Evolutionary conservation across 2,797 vertebrate species (phyloP), one percentile per base, ranked within the genome.

Genomic region (Sparidentex hasta): DNA sequence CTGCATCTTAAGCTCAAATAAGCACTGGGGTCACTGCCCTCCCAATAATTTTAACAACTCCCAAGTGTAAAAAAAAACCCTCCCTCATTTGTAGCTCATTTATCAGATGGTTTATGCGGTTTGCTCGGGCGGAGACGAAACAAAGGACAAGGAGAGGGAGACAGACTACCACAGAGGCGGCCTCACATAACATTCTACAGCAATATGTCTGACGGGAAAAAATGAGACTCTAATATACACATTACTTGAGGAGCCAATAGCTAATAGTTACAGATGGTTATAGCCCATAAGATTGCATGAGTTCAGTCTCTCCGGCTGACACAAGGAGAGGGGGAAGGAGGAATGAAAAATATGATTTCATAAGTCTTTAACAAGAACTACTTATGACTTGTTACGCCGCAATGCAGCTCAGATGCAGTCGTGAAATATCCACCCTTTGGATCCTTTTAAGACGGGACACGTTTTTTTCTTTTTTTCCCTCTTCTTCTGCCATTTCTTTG

Each of bases 1-100:
- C 86, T 89, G 80, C 80, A 86, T 92, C 85, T 88, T 91, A 92
- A 92, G 85, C 88, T 91, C 88, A 88, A 80, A 86, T 90, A 86
- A 89, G 86, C 80, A 78, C 87, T 81, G 86, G 83, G 92, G 82
- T 88, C 88, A 87, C 83, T 92, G 87, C 73, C 64, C 82, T 77
- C 74, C 86, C 48, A 80, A 87, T 90, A 67, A 87, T 90, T 88
- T 93, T 57, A 86, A 78, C 87, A 82, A 85, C 67, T 87, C 88
- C 83, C 74, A 44, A 80, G 91, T 81, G 90, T 77, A 86, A 88
- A 70, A 86, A 63, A 86, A 63, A 12, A 61, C 54, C 44, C 70
- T 58, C 85, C 79, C 8, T 91, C 75, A 77, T 87, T 91, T 88
- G 81, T 80, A 77, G 79, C 79, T 87, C 65, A 74, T 85, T 92